A percentile compares a stretch with the other conserved stretches of the same genome.
These are phyloP conservation scores for Anarhynchus alexandrinus DNA, from an alignment of 2,113 vertebrate genomes.

Conservation along the genomic window DNA sequence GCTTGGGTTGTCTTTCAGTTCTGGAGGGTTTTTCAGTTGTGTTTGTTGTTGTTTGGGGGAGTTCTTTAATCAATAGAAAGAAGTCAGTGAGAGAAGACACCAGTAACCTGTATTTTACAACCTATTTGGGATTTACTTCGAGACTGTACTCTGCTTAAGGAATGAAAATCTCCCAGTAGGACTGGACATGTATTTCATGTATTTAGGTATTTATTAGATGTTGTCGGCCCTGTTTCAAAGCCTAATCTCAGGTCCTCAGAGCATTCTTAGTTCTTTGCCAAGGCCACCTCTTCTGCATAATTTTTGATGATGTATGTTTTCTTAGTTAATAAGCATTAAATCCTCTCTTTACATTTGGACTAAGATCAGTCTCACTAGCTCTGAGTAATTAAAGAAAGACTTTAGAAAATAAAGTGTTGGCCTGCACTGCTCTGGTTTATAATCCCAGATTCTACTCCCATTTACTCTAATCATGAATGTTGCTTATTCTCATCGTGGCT, in stretches of 20 bases:
- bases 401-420: not conserved
- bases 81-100: not conserved
- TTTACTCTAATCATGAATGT: not conserved
- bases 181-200: not conserved
- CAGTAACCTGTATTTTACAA: not conserved
- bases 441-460: not conserved
- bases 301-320: not conserved
- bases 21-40: not conserved
- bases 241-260: not conserved
- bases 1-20: not conserved
- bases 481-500: not conserved
- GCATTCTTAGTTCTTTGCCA: not conserved
- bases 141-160: not conserved
- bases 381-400: not conserved
- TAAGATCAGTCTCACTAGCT: not conserved
- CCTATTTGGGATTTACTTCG: not conserved
- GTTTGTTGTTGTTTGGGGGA: rapidly evolving
- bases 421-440: not conserved
- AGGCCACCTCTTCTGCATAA: not conserved
- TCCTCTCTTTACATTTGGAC: not conserved
- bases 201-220: not conserved
- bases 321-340: not conserved
- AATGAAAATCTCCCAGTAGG: not conserved
- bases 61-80: not conserved
- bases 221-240: not conserved